Base-by-base conservation (phyloP, 2,113 vertebrate species). In the Gymnorhina tibicen region DNA sequence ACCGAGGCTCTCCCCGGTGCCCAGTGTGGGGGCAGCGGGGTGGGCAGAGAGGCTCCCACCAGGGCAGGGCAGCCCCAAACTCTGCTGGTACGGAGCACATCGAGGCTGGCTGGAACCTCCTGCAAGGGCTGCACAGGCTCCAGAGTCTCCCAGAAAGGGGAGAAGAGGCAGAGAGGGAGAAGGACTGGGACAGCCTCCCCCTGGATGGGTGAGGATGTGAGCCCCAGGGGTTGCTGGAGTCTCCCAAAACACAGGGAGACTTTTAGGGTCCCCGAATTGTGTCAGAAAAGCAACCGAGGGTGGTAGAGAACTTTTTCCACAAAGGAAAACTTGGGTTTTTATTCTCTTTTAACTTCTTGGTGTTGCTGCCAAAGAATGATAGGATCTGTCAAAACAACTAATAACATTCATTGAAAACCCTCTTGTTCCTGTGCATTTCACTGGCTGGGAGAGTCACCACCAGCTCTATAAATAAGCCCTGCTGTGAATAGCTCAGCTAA, bases 21-120 rank as follows among this genome's bases (percentile, higher is more conserved):
- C 12, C 59, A 16, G 46, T 0, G 14, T 0, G 1, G 35, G 1
- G 2, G 79, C 86, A 70, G 24, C 0, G 2, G 37, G 52, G 6
- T 0, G 22, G 21, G 27, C 6, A 58, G 33, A 53, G 47, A 33
- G 17, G 59, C 50, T 56, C 24, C 22, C 2, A 28, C 12, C n/a
- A 23, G 75, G 46, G 62, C 32, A 15, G 55, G 66, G 39, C 46
- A 21, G 8, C 72, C 49, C 30, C 12, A 18, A n/a, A 4, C 28
- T 6, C 7, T 4, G 15, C 72, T 27, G 63, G 11, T 3, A 7
- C 3, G 21, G 30, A 62, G 63, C 62, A 56, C 50, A 20, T 0
- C 3, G 16, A 46, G 66, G 47, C 44, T 39, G 32, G 1, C 26
- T 16, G 78, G 26, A 14, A 32, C 5, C 66, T 68, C 69, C 84